These are phyloP conservation scores for Empidonax traillii DNA, from an alignment of 2,113 vertebrate genomes.

Conservation along the genomic window DNA sequence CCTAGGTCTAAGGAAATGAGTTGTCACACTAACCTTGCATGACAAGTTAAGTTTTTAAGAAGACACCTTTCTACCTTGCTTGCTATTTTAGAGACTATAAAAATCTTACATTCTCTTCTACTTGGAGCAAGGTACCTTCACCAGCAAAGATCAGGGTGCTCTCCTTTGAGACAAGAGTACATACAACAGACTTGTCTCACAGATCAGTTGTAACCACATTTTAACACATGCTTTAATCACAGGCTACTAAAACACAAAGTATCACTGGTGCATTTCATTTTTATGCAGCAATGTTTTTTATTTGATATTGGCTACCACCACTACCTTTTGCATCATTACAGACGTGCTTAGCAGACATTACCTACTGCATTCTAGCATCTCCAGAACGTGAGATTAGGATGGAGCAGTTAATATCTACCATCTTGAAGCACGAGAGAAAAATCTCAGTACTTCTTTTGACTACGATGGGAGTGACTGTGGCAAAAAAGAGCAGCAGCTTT, in stretches of 20 bases:
- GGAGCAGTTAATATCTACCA: not conserved
- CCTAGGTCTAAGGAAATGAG: not conserved
- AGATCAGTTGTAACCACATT: not conserved
- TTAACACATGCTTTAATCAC: not conserved
- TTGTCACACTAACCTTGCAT: not conserved
- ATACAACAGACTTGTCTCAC: not conserved
- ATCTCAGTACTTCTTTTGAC: not conserved
- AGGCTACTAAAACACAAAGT: not conserved
- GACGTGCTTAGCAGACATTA: accelerated
- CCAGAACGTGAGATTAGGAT: not conserved
- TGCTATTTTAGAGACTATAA: not conserved
- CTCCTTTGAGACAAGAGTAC: not conserved
- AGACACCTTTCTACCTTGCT: not conserved
- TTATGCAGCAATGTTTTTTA: not conserved
- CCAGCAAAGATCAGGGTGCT: not conserved
- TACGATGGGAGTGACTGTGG: not conserved
- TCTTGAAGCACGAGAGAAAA: not conserved
- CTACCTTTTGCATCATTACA: not conserved
- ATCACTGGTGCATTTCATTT: not conserved
- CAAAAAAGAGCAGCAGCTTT: not conserved
- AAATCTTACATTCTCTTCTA: not conserved
- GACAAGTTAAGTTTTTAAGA: not conserved
- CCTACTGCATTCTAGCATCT: not conserved
- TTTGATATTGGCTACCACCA: not conserved
- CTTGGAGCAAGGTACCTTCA: not conserved